Evolutionary conservation across 2,797 vertebrate species (phyloP).

Genomic region (Aviceda leuphotes): DNA sequence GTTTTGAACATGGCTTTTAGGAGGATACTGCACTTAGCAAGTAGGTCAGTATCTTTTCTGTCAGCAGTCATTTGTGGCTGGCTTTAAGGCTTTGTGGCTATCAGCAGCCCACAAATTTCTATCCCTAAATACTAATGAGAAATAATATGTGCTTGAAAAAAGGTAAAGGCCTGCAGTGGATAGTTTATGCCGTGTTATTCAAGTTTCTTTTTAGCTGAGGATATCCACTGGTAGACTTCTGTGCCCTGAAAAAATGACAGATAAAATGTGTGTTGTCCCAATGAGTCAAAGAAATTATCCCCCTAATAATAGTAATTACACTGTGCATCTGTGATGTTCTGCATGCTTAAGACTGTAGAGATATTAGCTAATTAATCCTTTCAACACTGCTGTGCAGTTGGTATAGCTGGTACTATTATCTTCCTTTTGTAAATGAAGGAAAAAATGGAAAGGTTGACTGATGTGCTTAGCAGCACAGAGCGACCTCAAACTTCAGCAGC

Average conservation of each 20-base stretch:
- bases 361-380: slow-evolving; percentile 57
- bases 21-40: neutral
- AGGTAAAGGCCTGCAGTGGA: neutral
- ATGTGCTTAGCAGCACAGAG: neutral
- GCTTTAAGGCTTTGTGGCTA: neutral
- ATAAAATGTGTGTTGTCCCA: slow-evolving; percentile 19
- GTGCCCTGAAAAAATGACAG: neutral
- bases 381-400: slow-evolving; percentile 16
- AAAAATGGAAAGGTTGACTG: neutral
- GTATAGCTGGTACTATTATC: neutral
- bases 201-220: neutral
- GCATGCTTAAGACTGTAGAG: neutral
- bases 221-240: neutral
- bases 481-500: neutral
- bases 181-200: neutral
- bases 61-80: neutral
- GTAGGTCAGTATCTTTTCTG: neutral
- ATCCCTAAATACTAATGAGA: neutral
- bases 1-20: neutral
- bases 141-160: neutral
- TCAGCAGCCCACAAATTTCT: neutral
- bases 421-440: neutral
- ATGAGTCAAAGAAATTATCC: slow-evolving; percentile 39
- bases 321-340: slow-evolving; percentile 29
- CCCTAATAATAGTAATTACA: slow-evolving; percentile 43